Percentiles rank a stretch among this genome's conserved stretches.
Conservation (phyloP, 2,113 vertebrate genomes). For the Castor canadensis region DNA sequence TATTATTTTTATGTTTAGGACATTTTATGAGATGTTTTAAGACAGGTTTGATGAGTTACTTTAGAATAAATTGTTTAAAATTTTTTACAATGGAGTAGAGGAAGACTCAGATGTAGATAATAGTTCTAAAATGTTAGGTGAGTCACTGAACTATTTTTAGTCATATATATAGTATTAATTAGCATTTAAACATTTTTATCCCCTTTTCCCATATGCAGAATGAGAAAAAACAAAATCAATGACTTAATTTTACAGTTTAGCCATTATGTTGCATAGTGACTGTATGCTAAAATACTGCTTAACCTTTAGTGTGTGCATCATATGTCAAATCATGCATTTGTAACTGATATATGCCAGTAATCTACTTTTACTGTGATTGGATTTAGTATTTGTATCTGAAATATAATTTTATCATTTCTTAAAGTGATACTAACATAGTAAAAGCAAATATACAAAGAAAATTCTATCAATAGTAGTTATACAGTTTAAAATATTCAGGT, state of each 20-base stretch:
- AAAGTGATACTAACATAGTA: background rate
- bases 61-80: background rate
- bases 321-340: background rate
- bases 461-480: background rate
- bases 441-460: background rate
- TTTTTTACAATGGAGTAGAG: background rate
- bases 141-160: background rate
- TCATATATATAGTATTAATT: background rate
- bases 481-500: background rate
- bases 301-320: background rate
- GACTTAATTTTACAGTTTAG: background rate
- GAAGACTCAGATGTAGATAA: background rate
- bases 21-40: background rate
- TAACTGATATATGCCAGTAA: background rate
- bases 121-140: background rate
- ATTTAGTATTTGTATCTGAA: background rate
- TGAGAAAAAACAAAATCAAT: background rate
- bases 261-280: background rate
- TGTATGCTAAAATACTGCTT: background rate
- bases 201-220: background rate
- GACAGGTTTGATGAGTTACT: background rate
- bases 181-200: background rate
- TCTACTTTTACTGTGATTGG: background rate
- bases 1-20: background rate
- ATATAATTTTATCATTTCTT: background rate